Evolutionary conservation across 2,888 invertebrate species (phyloP).

Genomic region (Oscheius myriophilus): DNA sequence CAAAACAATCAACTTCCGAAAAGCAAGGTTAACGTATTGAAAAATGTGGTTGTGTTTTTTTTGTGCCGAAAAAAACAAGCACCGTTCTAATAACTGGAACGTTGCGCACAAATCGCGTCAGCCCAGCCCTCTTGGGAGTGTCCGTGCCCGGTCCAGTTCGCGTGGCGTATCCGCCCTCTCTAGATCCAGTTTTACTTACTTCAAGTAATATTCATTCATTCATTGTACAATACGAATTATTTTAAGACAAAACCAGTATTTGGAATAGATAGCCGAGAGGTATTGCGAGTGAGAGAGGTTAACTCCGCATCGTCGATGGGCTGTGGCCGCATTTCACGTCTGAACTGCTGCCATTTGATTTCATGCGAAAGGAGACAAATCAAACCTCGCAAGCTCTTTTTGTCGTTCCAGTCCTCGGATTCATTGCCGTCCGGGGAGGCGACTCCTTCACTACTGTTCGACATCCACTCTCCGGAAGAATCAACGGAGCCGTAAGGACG

Average conservation of each 20-base stretch:
- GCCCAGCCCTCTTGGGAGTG: too few relatives aligned
- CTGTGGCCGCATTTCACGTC: slow-evolving; percentile 11
- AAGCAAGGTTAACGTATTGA: too few relatives aligned
- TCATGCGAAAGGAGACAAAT: too few relatives aligned
- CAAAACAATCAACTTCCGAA: too few relatives aligned
- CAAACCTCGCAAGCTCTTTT: slow-evolving; percentile 15
- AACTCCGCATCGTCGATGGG: slow-evolving; percentile 2
- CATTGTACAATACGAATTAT: slow-evolving; percentile 8
- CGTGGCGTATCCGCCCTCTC: too few relatives aligned
- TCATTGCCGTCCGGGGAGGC: slow-evolving; percentile 46
- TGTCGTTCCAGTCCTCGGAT: slow-evolving; percentile 21
- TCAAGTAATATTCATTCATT: neutral
- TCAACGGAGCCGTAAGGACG: slow-evolving; percentile 53
- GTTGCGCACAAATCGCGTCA: too few relatives aligned
- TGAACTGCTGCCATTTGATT: neutral
- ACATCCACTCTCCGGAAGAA: slow-evolving; percentile 55
- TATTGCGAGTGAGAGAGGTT: too few relatives aligned
- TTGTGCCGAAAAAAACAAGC: too few relatives aligned
- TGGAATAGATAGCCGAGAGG: slow-evolving; percentile 12
- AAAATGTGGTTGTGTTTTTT: too few relatives aligned
- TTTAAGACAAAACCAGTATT: slow-evolving; percentile 21
- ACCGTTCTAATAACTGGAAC: too few relatives aligned
- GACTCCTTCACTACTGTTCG: slow-evolving; percentile 55
- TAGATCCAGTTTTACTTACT: too few relatives aligned
- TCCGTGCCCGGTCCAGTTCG: too few relatives aligned